Conservation (phyloP, 1,140 invertebrate species). For the Eueides isabella region DNA sequence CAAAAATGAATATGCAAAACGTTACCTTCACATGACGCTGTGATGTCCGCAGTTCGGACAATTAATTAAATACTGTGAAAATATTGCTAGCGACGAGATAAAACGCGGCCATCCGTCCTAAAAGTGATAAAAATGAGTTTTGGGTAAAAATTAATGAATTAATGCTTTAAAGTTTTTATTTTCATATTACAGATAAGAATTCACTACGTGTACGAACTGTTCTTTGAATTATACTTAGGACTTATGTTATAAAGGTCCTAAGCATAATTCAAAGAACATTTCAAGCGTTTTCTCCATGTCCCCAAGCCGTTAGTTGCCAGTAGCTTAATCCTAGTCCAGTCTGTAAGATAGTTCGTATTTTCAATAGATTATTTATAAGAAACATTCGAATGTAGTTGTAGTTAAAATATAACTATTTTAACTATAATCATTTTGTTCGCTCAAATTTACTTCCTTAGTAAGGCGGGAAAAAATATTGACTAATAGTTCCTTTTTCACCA, state of each 20-base stretch:
- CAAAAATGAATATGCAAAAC: slow-evolving; percentile 31
- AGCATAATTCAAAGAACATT: background rate
- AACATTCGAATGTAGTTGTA: background rate
- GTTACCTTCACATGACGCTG: slow-evolving; percentile 11
- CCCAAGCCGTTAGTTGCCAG: background rate
- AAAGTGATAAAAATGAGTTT: slow-evolving; percentile 16
- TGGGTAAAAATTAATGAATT: background rate
- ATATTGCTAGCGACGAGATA: slow-evolving; percentile 16
- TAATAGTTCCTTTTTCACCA: background rate
- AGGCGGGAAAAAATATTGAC: background rate
- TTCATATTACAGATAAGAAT: background rate
- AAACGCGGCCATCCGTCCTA: slow-evolving; percentile 2
- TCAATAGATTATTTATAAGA: background rate
- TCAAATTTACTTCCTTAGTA: background rate
- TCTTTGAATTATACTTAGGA: too few relatives aligned
- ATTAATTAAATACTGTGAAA: slow-evolving; percentile 32
- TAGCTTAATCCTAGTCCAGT: background rate
- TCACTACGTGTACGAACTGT: too few relatives aligned
- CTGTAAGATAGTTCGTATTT: background rate
- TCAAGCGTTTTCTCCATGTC: background rate
- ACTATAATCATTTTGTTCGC: too few relatives aligned
- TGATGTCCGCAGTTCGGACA: slow-evolving; percentile 3
- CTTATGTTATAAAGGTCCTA: background rate
- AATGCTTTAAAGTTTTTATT: background rate
- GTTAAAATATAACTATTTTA: background rate